These are phyloP conservation scores for Connochaetes taurinus DNA, from an alignment of 2,113 vertebrate genomes.

Conservation along the genomic window DNA sequence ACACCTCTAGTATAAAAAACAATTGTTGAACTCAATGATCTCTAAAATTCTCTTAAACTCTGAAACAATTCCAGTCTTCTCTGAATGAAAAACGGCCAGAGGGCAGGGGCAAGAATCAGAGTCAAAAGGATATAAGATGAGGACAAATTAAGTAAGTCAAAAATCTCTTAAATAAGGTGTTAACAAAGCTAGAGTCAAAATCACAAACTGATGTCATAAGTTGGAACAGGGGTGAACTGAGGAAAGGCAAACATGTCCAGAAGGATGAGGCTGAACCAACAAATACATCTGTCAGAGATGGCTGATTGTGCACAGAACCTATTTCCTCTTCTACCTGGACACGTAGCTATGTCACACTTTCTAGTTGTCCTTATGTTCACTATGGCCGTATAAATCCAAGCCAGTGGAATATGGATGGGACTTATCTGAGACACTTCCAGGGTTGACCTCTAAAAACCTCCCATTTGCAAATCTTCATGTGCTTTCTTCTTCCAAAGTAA, in stretches of 20 bases:
- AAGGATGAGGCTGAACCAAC: not conserved
- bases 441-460: not conserved
- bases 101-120: not conserved
- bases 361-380: not conserved
- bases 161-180: not conserved
- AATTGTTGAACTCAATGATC: not conserved
- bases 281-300: not conserved
- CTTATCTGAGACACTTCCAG: not conserved
- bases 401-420: not conserved
- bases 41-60: constrained; percentile 21
- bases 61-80: constrained; percentile 19
- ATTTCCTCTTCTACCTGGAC: not conserved
- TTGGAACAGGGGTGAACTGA: not conserved
- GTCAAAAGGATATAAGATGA: not conserved
- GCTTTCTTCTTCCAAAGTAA: not conserved
- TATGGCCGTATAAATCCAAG: not conserved
- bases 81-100: not conserved
- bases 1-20: not conserved
- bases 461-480: not conserved
- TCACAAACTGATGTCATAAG: not conserved
- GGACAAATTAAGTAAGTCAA: not conserved
- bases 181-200: constrained; percentile 10
- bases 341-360: not conserved
- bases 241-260: not conserved
- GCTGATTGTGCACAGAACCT: not conserved